Percentiles rank a stretch among this genome's conserved stretches.
These are phyloP conservation scores for Lepas anatifera DNA, from an alignment of 2,888 invertebrate genomes.

Conservation along the genomic window DNA sequence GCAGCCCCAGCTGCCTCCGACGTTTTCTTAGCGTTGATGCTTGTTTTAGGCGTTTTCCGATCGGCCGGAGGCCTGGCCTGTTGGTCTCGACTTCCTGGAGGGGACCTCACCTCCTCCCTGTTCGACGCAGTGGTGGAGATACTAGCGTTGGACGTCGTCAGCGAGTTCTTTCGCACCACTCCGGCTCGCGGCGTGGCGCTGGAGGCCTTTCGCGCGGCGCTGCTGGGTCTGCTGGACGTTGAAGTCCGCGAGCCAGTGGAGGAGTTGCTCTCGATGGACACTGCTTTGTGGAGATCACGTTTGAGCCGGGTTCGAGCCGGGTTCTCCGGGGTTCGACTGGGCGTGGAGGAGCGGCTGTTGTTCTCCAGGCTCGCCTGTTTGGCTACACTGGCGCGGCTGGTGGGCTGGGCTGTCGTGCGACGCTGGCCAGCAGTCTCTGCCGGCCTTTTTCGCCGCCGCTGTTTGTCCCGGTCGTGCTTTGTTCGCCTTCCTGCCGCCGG, in stretches of 20 bases:
- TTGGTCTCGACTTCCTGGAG: not conserved
- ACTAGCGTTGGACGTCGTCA: not conserved
- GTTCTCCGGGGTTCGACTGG: not conserved
- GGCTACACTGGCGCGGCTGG: no score
- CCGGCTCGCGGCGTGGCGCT: no score
- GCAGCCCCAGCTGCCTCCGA: not conserved
- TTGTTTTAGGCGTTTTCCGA: no score
- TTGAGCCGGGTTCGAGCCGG: not conserved
- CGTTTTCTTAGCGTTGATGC: no score
- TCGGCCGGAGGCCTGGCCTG: not conserved
- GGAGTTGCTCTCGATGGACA: slow-evolving; percentile 1
- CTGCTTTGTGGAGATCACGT: not conserved
- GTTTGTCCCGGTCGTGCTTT: not conserved
- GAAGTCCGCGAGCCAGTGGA: not conserved
- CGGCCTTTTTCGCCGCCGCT: not conserved
- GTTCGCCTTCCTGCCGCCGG: not conserved
- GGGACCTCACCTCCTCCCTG: not conserved
- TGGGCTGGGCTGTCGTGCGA: not conserved
- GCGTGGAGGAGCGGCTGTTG: not conserved
- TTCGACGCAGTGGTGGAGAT: not conserved
- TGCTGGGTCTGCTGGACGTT: not conserved
- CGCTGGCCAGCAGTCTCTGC: not conserved
- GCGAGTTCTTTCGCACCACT: no score
- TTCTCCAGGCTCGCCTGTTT: no score
- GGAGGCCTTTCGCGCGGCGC: not conserved